These are phyloP conservation scores for Cladorhizidae sp. DNA, from an alignment of 37 sponge, comb jelly and placozoan species.

Conservation along the genomic window DNA sequence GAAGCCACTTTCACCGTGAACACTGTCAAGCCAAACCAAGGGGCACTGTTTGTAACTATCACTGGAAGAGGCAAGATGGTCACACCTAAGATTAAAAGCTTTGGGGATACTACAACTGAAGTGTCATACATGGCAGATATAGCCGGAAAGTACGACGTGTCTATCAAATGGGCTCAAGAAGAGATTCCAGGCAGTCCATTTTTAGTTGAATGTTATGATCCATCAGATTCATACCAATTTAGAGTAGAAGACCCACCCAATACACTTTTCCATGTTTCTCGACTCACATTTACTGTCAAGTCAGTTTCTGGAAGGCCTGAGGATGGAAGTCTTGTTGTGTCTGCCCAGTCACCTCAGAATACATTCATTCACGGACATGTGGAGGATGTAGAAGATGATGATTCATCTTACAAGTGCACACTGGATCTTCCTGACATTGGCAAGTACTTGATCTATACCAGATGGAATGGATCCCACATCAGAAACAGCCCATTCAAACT, in stretches of 20 bases:
- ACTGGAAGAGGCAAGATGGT: conserved; percentile 28
- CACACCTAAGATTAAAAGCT: conserved; percentile 22
- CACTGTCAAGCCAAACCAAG: conserved; percentile 45
- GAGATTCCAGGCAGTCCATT: conserved; percentile 80
- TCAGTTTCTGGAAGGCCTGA: background rate
- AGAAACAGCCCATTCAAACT: conserved; percentile 79
- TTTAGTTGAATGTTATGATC: conserved; percentile 61
- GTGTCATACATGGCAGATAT: conserved; percentile 55
- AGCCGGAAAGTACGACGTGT: conserved; percentile 55
- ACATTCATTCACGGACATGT: conserved; percentile 18
- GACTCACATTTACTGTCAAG: conserved; percentile 44
- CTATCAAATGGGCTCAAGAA: conserved; percentile 50
- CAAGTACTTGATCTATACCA: conserved; percentile 58
- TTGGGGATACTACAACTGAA: conserved; percentile 35
- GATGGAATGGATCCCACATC: conserved; percentile 75
- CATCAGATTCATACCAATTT: conserved; percentile 41
- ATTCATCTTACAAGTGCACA: conserved; percentile 2
- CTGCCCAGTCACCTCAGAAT: conserved; percentile 42
- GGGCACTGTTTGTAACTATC: conserved; percentile 56
- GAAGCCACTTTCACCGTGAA: conserved; percentile 52
- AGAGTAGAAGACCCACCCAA: conserved; percentile 17
- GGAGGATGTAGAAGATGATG: conserved; percentile 13
- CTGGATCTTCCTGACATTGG: conserved; percentile 39
- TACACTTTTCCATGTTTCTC: conserved; percentile 28
- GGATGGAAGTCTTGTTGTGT: conserved; percentile 50